Base-by-base conservation (phyloP, 2,888 invertebrate species). In the Diploptera punctata region DNA sequence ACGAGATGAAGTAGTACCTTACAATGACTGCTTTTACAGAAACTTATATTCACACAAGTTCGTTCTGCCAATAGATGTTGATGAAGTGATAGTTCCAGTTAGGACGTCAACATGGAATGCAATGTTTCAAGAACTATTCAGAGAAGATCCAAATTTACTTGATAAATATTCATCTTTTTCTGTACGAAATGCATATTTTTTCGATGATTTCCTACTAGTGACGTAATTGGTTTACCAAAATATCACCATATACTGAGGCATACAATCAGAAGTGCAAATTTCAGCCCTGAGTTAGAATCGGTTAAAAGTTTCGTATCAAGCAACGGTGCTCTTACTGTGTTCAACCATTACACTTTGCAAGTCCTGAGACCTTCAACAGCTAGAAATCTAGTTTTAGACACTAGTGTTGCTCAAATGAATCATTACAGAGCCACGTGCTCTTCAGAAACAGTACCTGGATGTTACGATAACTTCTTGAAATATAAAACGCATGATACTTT, bases 21-120 rank as follows among this genome's bases (percentile, higher is more conserved):
- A 93, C 81, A 93, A 93, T 81, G 92, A 92, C 80, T 93, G 93
- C 79, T 86, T 93, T 73, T 92, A 93, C 81, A 87, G 91, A 80
- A 91, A 91, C 82, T 82, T 92, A 68, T 83, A 86, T 77, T 84
- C 84, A 75, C 73, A 62, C 52, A 69, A 62, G 1, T 75, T 69
- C 54, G 83, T 92, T 19, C 83, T 92, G 31, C 91, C 92, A 10
- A 82, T 93, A 77, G 93, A 93, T 80, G 85, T 91, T 57, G 93
- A 93, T 80, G 93, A 93, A 83, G 84, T 92, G 65, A 86, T 93
- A 71, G 84, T 93, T 69, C 93, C 93, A 19, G 86, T 88, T 79
- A 82, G 84, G 75, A 85, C 85, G 26, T 80, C 83, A 61, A 88
- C 85, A 29, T 91, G 91, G 89, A 79, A 83, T 47, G 84, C 86